A percentile compares a stretch with the other conserved stretches of the same genome.
phyloP scores from a whole-genome alignment of 2,113 vertebrate species.

The Gymnogyps californianus region DNA sequence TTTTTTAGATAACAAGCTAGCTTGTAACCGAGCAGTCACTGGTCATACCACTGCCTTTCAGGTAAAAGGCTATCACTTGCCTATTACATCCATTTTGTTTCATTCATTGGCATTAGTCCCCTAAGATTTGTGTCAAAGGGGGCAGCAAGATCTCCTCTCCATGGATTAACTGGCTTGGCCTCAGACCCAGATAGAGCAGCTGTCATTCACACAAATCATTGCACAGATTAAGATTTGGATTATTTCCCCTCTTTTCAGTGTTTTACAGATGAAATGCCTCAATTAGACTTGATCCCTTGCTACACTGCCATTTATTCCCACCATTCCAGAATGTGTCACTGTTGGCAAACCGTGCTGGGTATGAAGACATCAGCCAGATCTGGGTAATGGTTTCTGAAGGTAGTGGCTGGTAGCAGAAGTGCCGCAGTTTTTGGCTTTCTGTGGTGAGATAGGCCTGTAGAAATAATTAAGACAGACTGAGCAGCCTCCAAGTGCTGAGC shows the following conservation, averaged over 20 bases:
- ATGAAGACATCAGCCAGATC: background rate
- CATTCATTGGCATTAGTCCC: background rate
- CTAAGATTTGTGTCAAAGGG: background rate
- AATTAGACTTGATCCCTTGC: background rate
- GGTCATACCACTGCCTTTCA: background rate
- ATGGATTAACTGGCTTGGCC: background rate
- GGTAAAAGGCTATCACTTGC: background rate
- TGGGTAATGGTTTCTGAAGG: background rate
- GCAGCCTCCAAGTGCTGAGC: background rate
- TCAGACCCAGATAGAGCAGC: background rate
- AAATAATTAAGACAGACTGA: background rate
- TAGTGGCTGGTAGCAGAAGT: background rate
- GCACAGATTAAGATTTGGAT: background rate
- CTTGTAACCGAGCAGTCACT: rapidly evolving
- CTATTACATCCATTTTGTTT: background rate
- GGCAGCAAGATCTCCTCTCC: background rate
- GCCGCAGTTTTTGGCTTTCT: background rate
- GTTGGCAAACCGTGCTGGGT: background rate
- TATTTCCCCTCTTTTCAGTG: background rate
- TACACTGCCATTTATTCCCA: background rate
- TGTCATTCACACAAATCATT: background rate
- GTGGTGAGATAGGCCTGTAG: background rate
- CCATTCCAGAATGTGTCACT: background rate
- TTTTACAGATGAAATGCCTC: background rate
- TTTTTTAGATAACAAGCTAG: background rate